phyloP scores from a whole-genome alignment of 2,113 vertebrate species.

The Gymnorhina tibicen region DNA sequence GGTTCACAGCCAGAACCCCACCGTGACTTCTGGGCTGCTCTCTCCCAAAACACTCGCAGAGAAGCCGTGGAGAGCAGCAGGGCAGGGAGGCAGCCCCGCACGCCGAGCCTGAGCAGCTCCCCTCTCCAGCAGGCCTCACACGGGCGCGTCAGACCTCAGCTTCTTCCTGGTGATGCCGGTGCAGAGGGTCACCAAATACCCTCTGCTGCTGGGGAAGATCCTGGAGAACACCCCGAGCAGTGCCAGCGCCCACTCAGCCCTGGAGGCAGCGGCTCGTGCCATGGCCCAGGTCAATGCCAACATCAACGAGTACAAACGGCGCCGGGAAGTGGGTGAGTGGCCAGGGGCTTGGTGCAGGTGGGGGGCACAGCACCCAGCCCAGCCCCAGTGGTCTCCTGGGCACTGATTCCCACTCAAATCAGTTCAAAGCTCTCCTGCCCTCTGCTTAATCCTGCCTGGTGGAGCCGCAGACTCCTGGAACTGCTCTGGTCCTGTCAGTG shows the following conservation, averaged over 20 bases:
- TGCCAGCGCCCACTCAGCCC: slow-evolving; percentile 64
- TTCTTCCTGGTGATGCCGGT: slow-evolving; percentile 94
- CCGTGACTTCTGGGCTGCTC: background rate
- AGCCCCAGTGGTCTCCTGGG: background rate
- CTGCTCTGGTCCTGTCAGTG: background rate
- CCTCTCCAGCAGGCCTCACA: slow-evolving; percentile 78
- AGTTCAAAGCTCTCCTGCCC: background rate
- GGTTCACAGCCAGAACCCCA: background rate
- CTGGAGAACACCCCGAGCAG: slow-evolving; percentile 81
- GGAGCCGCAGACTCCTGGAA: background rate
- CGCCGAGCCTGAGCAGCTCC: rapidly evolving
- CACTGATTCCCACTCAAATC: background rate
- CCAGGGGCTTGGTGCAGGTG: rapidly evolving
- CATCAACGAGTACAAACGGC: slow-evolving; percentile 95
- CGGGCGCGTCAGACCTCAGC: slow-evolving; percentile 82
- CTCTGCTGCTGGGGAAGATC: slow-evolving; percentile 89
- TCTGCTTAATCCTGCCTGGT: rapidly evolving
- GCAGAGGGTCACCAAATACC: slow-evolving; percentile 92
- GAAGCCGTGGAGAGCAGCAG: background rate
- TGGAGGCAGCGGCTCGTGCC: slow-evolving; percentile 75
- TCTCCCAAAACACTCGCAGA: background rate
- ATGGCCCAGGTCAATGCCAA: slow-evolving; percentile 84
- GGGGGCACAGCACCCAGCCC: background rate
- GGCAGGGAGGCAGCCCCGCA: background rate
- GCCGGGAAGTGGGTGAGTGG: slow-evolving; percentile 91